A percentile compares a stretch with the other conserved stretches of the same genome.
phyloP scores from a whole-genome alignment of 1,140 invertebrate genomes.

The Drosophila virilis region DNA sequence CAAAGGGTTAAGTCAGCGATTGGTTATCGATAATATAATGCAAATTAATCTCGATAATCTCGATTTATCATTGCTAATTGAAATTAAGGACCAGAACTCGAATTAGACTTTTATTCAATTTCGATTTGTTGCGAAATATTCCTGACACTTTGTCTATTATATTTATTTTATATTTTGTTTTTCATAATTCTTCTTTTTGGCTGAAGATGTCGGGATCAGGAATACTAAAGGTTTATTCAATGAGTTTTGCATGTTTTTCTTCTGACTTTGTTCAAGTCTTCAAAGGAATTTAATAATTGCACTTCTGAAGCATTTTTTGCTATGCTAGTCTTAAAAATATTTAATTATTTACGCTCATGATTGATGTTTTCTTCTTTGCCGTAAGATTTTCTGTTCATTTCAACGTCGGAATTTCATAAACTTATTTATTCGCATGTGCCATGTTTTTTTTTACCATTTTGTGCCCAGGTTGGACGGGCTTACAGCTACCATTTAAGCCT shows the following conservation, averaged over 20 bases:
- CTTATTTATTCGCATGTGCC: constrained; percentile 8
- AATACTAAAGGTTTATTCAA: too few species aligned
- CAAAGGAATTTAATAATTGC: not conserved
- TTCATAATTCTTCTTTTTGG: too few species aligned
- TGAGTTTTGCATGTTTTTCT: too few species aligned
- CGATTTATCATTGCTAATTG: not conserved
- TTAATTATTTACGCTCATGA: not conserved
- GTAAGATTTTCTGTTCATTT: constrained; percentile 13
- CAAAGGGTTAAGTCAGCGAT: constrained; percentile 25
- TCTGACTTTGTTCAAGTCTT: not conserved
- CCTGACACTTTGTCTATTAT: too few species aligned
- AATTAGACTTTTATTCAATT: too few species aligned
- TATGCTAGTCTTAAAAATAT: too few species aligned
- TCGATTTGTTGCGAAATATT: too few species aligned
- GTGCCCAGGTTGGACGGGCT: not conserved
- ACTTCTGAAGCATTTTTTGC: not conserved
- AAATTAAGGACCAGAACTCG: not conserved
- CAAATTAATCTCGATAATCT: not conserved
- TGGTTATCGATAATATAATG: not conserved
- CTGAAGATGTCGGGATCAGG: too few species aligned
- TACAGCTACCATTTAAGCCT: constrained; percentile 18
- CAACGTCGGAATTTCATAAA: constrained; percentile 10
- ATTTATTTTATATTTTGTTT: too few species aligned
- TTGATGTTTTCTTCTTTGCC: constrained; percentile 16
- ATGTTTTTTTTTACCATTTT: not conserved